Base-by-base conservation (phyloP, 2,113 vertebrate genomes). In the Leucoraja erinaceus region DNA sequence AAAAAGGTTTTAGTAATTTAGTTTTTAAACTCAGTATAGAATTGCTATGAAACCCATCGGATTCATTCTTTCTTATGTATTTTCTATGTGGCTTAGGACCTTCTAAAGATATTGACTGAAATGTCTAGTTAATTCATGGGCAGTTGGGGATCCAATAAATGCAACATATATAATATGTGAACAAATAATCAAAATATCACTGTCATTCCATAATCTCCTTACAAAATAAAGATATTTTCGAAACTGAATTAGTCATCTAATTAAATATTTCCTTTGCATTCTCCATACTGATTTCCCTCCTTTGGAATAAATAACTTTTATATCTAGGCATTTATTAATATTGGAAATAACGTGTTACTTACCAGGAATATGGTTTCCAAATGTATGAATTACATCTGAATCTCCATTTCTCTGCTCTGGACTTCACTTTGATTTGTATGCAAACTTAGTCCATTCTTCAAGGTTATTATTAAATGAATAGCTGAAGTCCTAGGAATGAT, bases 361-460 rank as follows among this genome's bases (percentile, higher is more conserved):
- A 22, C 18, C 7, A 54, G 20, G 79, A 54, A 83, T 79, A 77
- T 7, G 74, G 16, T 20, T 22, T 72, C 22, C 70, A 72, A 66
- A 66, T 28, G 63, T 18, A 31, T 88, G 61, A 31, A 61, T 88
- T 56, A 63, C n/a, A 63, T 88, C 59, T 59, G n/a, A 7, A 56
- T 90, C n/a, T 31, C n/a, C n/a, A 68, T 10, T 31, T 88, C 59
- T 31, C 63, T 8, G 18, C 86, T 61, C 10, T 5, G 63, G 16
- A 66, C n/a, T 47, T 47, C 61, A 88, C 63, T 61, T 63, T 33
- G n/a, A 66, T 66, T 68, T 68, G 16, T 90, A 14, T 66, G 61
- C 86, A 68, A 68, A 90, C 86, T 83, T 83, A 31, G 63, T 66
- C 86, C 61, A 20, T n/a, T 90, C n/a, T 90, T 66, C 86, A 90